Conservation (phyloP, 30 jellyfish, hydroid and myxozoan genomes). For the Pelagia noctiluca region DNA sequence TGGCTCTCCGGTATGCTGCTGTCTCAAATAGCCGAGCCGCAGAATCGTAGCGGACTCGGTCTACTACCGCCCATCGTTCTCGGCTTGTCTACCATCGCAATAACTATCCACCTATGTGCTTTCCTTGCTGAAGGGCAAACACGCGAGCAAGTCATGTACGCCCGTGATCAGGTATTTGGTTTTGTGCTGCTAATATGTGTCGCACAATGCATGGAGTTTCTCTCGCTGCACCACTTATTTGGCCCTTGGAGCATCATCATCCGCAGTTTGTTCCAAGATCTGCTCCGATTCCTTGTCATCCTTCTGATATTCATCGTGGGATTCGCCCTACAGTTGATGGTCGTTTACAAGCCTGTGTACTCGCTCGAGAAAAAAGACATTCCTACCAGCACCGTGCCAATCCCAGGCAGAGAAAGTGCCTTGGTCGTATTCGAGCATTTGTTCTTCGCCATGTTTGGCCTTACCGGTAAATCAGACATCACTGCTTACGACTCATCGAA, state of each 20-base stretch:
- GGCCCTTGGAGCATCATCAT: constrained; percentile 98
- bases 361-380: constrained; percentile 51
- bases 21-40: constrained; percentile 92
- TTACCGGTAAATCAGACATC: constrained; percentile 63
- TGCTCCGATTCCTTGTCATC: constrained; percentile 85
- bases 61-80: constrained; percentile 76
- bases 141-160: constrained; percentile 91
- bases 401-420: constrained; percentile 59
- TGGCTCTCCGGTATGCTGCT: constrained; percentile 92
- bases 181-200: constrained; percentile 74
- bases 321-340: constrained; percentile 88
- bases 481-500: constrained; percentile 65
- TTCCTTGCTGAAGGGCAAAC: constrained; percentile 50
- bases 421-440: constrained; percentile 67
- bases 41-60: constrained; percentile 82
- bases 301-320: constrained; percentile 86
- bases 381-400: constrained; percentile 57
- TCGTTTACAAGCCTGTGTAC: constrained; percentile 90
- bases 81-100: constrained; percentile 71
- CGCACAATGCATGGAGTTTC: constrained; percentile 85
- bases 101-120: constrained; percentile 72
- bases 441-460: constrained; percentile 89
- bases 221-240: constrained; percentile 90
- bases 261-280: constrained; percentile 84
- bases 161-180: constrained; percentile 91